A percentile compares a stretch with the other conserved stretches of the same genome.
Evolutionary conservation across 1,140 invertebrate genomes (phyloP).

Genomic region (Mya arenaria): DNA sequence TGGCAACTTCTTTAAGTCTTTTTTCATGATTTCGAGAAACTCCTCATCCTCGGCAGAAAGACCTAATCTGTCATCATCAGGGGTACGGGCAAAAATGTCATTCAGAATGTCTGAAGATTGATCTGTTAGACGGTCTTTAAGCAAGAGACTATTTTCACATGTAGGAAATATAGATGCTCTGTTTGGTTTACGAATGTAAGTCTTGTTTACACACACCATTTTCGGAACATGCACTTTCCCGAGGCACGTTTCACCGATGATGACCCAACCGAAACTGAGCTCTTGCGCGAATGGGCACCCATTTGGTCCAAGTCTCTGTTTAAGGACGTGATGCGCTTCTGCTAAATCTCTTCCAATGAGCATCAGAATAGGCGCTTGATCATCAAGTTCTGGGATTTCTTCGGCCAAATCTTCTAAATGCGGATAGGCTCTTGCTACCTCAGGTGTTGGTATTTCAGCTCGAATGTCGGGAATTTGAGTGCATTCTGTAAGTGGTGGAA

Average conservation of each 20-base stretch:
- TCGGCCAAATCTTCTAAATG: not conserved
- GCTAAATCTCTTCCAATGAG: not conserved
- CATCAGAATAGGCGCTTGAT: not conserved
- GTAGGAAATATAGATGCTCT: too few relatives aligned
- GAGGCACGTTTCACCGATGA: not conserved
- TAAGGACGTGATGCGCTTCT: not conserved
- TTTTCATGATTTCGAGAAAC: too few relatives aligned
- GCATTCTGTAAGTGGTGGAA: not conserved
- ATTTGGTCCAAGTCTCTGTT: not conserved
- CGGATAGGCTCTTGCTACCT: not conserved
- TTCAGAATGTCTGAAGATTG: too few relatives aligned
- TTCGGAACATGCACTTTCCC: not conserved
- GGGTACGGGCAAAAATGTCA: too few relatives aligned
- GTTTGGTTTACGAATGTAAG: too few relatives aligned
- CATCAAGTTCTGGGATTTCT: not conserved
- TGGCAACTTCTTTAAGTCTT: too few relatives aligned
- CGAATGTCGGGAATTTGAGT: not conserved
- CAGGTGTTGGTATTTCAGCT: not conserved
- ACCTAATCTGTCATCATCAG: too few relatives aligned
- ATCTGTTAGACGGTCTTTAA: too few relatives aligned
- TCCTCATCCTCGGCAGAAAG: too few relatives aligned
- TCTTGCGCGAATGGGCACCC: not conserved
- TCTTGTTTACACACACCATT: not conserved
- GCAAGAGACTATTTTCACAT: too few relatives aligned
- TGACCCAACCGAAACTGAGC: not conserved